Evolutionary conservation across 2,797 vertebrate species (phyloP).

Genomic region (Petrocephalus schoutedeni): DNA sequence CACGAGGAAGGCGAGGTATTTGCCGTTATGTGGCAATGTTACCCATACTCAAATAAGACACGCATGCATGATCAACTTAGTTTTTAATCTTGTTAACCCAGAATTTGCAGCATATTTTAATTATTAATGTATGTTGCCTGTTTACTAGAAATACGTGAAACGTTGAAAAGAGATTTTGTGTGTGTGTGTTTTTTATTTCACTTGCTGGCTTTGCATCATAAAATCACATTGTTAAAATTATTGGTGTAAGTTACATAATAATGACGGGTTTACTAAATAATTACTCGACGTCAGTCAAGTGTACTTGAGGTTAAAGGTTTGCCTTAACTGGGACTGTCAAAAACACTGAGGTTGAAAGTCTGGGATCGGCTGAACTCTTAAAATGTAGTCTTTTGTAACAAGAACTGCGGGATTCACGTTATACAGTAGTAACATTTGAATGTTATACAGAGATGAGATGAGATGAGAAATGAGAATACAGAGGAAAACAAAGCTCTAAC

Average conservation of each 20-base stretch:
- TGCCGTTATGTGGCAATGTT: background rate
- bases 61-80: background rate
- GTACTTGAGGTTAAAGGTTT: background rate
- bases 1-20: background rate
- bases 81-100: background rate
- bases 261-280: background rate
- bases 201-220: background rate
- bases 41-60: background rate
- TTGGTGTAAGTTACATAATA: background rate
- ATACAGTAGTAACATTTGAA: slow-evolving; percentile 2
- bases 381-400: background rate
- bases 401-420: background rate
- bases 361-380: background rate
- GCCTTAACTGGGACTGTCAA: background rate
- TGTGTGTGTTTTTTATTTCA: background rate
- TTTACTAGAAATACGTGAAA: background rate
- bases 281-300: background rate
- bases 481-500: background rate
- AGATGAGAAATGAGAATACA: background rate
- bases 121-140: background rate
- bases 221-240: background rate
- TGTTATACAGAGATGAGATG: too few species aligned
- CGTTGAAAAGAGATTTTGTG: background rate
- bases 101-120: background rate
- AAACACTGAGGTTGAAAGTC: background rate